Evolutionary conservation across 2,888 invertebrate species (phyloP), one percentile per base, ranked within the genome.

Genomic region (Brachynemurus nebulosus): DNA sequence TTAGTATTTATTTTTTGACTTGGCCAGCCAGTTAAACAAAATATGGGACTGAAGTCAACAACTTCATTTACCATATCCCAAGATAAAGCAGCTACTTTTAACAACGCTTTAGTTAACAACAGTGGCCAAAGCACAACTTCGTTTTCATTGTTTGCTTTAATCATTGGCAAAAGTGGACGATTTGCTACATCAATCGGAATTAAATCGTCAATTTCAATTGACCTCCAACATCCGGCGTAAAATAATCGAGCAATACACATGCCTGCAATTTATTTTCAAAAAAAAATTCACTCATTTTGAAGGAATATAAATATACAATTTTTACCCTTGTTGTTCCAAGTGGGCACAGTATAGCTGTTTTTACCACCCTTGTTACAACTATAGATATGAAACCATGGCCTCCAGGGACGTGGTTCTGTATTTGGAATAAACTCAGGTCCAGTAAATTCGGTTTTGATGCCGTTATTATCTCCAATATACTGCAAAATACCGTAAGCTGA

Each of bases 171-270:
- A 17, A 69, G 53, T 2, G 65, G 52, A 18, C 56, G 53, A 8
- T 59, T 58, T 1, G 50, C 45, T 6, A 47, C 38, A 50, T 68
- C 62, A 2, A 69, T 45, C 2, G 71, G 71, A 11, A 70, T 51
- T 36, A 49, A 53, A 51, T 71, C 70, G 50, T 70, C 70, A 2
- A 71, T 60, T 8, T 59, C 52, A 6, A 71, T 54, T 46, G 62
- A 61, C 36, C 69, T 57, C 71, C 71, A 71, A 12, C 55, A 53
- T 7, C 69, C 71, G 60, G 70, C 49, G 59, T 64, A 67, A 50
- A 61, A 66, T 4, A 71, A 51, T 2, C 71, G 59, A 2, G 70
- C 59, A 1, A 66, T 48, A 49, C 71, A 71, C 54, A 67, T 68
- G 16, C 71, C 70, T 67, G 44, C 2, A 16, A 36, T 36, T 14